Evolutionary conservation across 2,888 invertebrate species (phyloP).

Genomic region (Oscheius sp.): DNA sequence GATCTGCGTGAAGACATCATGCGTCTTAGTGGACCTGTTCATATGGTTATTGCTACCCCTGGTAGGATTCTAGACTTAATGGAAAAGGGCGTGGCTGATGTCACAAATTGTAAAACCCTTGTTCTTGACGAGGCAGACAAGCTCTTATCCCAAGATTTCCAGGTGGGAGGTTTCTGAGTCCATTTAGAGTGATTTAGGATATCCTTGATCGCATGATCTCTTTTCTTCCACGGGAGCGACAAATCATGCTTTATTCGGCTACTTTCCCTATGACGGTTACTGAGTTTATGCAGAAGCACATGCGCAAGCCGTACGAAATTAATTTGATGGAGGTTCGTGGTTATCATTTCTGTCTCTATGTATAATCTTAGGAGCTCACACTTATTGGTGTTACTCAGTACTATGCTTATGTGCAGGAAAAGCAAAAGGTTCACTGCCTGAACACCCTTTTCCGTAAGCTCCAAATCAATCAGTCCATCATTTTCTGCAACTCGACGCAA

Average conservation of each 20-base stretch:
- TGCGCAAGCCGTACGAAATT: conserved; percentile 94
- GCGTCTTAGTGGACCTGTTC: conserved; percentile 95
- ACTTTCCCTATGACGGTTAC: conserved; percentile 98
- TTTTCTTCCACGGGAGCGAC: conserved; percentile 90
- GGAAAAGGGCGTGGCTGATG: conserved; percentile 94
- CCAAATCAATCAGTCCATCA: conserved; percentile 98
- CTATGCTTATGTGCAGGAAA: conserved; percentile 99
- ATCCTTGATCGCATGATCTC: conserved; percentile 97
- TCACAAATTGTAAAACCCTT: conserved; percentile 94
- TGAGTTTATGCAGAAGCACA: conserved; percentile 97
- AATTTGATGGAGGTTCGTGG: conserved; percentile 90
- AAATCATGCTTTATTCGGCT: conserved; percentile 97
- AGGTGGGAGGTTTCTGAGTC: conserved; percentile 73
- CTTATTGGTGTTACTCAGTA: conserved; percentile 99
- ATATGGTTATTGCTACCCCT: conserved; percentile 98
- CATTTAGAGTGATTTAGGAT: conserved; percentile 76
- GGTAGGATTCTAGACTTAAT: conserved; percentile 99
- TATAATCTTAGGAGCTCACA: conserved; percentile 82
- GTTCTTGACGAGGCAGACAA: conserved; percentile 99
- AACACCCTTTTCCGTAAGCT: conserved; percentile 99
- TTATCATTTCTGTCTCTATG: background rate
- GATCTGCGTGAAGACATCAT: conserved; percentile 93
- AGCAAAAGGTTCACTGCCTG: conserved; percentile 99
- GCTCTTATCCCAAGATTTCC: conserved; percentile 97
- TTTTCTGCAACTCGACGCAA: conserved; percentile 99